Evolutionary conservation across 2,113 vertebrate species (phyloP), one percentile per base, ranked within the genome.

Genomic region (Opisthocomus hoazin): DNA sequence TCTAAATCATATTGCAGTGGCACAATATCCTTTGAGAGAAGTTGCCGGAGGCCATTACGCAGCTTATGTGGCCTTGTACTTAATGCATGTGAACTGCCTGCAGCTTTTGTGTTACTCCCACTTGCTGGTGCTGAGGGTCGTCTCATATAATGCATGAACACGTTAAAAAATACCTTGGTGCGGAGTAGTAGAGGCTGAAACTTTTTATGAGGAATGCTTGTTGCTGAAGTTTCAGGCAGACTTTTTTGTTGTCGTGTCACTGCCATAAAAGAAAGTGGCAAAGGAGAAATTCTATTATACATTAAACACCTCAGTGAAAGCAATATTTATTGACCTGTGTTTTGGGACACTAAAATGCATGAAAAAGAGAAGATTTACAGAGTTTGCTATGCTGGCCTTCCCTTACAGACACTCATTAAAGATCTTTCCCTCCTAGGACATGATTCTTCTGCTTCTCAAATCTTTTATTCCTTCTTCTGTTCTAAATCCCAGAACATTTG

Each of bases 311-410:
- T 74, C 1, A 1, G 89, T 89, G 92, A 79, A 93, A 92, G 94
- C 86, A 82, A 4, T 84, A 57, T 89, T 96, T 93, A 95, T 93
- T 95, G 94, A 84, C 58, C 87, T 75, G 84, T 91, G 91, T 80
- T 81, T 82, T 48, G 91, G 53, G 83, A 85, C 48, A 87, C 50
- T 90, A 43, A 93, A 94, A 94, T 58, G 50, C 79, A 74, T 68
- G 53, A 77, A 87, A 87, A 87, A 21, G 32, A 91, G 84, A 86
- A 70, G 88, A 96, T 96, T 94, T 87, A 81, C 2, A 21, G 93
- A 84, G 53, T 85, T 90, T 87, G 51, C 78, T 56, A 41, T 8
- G 27, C 64, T 5, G 26, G 68, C n/a, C n/a, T 92, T 88, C 75
- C 93, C 80, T 88, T 58, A 81, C 89, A 92, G 83, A 34, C 8